Evolutionary conservation across 2,797 vertebrate species (phyloP), one percentile per base, ranked within the genome.

Genomic region (Sebastes kiyomatsui): DNA sequence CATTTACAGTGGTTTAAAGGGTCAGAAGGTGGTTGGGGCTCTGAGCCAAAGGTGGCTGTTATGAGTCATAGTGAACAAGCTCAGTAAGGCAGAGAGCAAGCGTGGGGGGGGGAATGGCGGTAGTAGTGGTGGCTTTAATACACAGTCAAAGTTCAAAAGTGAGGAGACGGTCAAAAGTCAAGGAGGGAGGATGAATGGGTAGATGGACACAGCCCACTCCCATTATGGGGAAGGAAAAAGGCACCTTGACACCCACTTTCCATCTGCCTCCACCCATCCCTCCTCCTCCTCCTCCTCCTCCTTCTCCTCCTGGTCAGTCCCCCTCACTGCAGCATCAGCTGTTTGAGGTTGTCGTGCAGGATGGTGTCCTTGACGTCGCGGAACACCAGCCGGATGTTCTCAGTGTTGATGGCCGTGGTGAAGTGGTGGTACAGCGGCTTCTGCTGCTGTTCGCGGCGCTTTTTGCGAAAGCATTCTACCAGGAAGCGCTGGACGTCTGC

Each of bases 301-400:
- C 56, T 32, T 4, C 32, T 46, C 59, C 74, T 46, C 42, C 32
- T 14, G 2, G 25, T 46, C 80, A 5, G 16, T 62, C 54, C 78
- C 22, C 22, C 81, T 99, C 97, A 99, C 96, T 99, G 97, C 77
- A 99, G 95, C 97, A 99, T 99, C 5, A 99, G 97, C 96, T 99
- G 97, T 92, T 99, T 99, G 93, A 99, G 98, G 97, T 99, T 99
- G 95, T 99, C 98, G 2, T 99, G 98, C 76, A 99, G 96, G 93
- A 99, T 99, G 80, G 98, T 99, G 95, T 99, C 98, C 95, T 99
- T 99, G 85, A 99, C 98, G 12, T 99, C 98, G 0, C 98, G 98
- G 95, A 99, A 99, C 58, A 99, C 98, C 84, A 99, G 95, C 78
- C 97, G 97, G 95, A 99, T 98, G 94, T 99, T 99, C 91, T 99